These are phyloP conservation scores for Distichodus sexfasciatus DNA, from an alignment of 2,797 vertebrate genomes.

Conservation along the genomic window DNA sequence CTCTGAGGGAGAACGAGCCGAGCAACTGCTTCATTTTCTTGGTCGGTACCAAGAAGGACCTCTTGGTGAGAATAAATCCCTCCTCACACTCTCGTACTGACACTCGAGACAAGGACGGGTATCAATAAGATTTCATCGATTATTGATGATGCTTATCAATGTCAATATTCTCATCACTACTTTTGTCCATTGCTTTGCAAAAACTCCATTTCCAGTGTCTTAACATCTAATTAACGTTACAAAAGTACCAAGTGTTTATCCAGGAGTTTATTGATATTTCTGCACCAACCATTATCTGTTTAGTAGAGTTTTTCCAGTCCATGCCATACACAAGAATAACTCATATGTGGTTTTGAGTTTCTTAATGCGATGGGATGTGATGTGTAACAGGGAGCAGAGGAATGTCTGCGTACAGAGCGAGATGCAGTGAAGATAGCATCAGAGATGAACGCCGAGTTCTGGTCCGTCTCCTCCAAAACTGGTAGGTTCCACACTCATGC, in stretches of 20 bases:
- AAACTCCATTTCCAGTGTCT: no score
- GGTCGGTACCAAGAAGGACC: conserved; percentile 88
- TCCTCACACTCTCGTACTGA: no score
- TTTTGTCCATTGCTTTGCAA: no score
- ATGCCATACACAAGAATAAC: no score
- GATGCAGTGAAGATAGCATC: conserved; percentile 80
- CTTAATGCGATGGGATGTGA: background rate
- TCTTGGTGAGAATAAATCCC: conserved; percentile 73
- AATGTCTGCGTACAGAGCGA: conserved; percentile 76
- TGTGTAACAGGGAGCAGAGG: conserved; percentile 74
- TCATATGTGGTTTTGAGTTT: background rate
- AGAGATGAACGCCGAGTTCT: conserved; percentile 88
- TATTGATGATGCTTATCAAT: no score
- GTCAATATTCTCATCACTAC: no score
- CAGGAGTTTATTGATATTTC: no score
- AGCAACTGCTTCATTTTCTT: conserved; percentile 81
- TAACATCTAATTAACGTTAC: background rate
- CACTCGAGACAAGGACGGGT: background rate
- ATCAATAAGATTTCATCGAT: no score
- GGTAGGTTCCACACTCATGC: conserved; percentile 68
- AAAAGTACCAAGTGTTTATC: no score
- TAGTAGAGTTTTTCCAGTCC: no score
- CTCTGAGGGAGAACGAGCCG: conserved; percentile 83
- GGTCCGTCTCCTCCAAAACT: conserved; percentile 89
- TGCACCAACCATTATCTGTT: no score